Evolutionary conservation across 2,888 invertebrate genomes (phyloP).

Genomic region (Drosophila limbata): DNA sequence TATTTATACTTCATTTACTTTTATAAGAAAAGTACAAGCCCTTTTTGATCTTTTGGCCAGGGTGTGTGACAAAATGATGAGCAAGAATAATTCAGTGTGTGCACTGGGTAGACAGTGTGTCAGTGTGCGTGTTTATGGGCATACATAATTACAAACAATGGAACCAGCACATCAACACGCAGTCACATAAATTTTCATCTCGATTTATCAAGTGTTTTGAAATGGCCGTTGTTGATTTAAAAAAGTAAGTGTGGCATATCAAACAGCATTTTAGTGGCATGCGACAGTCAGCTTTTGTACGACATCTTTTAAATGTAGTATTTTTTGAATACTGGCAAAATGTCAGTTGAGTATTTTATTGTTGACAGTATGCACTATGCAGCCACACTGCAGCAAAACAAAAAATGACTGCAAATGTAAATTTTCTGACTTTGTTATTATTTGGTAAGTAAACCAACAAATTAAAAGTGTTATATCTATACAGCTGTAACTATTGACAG

Average conservation of each 20-base stretch:
- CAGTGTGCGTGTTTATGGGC: constrained; percentile 15
- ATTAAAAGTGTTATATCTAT: background rate
- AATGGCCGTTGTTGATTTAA: constrained; percentile 1
- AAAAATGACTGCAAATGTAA: constrained; percentile 18
- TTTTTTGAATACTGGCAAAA: background rate
- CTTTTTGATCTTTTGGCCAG: background rate
- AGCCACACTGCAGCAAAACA: constrained; percentile 36
- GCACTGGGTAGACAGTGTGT: constrained; percentile 5
- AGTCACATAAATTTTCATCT: constrained; percentile 1
- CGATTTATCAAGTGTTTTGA: constrained; percentile 7
- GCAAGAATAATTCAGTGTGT: constrained; percentile 7
- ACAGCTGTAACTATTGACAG: constrained; percentile 20
- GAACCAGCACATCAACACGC: constrained; percentile 11
- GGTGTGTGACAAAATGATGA: constrained; percentile 15
- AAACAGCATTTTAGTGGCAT: constrained; percentile 1
- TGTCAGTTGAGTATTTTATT: constrained; percentile 9
- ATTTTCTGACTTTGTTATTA: constrained; percentile 21
- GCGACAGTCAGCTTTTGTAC: constrained; percentile 5
- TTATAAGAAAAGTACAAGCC: background rate
- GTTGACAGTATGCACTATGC: background rate
- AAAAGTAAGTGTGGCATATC: background rate
- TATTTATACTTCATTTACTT: background rate
- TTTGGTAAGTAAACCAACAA: constrained; percentile 35
- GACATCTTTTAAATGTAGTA: background rate
- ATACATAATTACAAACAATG: constrained; percentile 28